Evolutionary conservation across 2,113 vertebrate species (phyloP), one percentile per base, ranked within the genome.

Genomic region (Macrotis lagotis): DNA sequence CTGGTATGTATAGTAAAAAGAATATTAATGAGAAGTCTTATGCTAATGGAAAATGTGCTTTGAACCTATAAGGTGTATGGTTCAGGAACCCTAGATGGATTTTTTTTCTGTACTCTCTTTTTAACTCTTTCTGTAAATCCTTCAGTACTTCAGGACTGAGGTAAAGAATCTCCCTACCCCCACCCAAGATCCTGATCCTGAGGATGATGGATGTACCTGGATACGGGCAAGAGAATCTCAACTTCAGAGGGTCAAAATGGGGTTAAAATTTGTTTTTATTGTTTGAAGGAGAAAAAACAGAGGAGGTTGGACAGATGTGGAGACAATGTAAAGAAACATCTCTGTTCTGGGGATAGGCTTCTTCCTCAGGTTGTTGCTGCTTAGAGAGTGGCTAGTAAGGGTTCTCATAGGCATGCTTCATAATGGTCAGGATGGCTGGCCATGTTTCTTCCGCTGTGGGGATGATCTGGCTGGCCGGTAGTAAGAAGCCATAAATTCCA

Each of bases 391-490:
- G 51, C 98, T 98, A 99, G 97, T 99, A 99, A 0, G 98, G 98
- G 91, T 99, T 97, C 66, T 98, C 98, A 55, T 97, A 96, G 37
- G 98, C 96, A 0, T 99, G 96, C 51, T 98, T 94, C 98, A 99
- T 98, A 97, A 99, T 99, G 96, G 98, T 97, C 97, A 98, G 98
- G 48, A 99, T 97, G 0, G 98, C 99, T 2, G 98, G 96, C 99
- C 99, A 99, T 0, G 98, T 99, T 98, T 99, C 99, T 0, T 99
- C 96, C 53, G 99, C 99, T 0, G 99, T 99, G 94, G 99, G 99
- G 90, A 99, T 25, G 96, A 99, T 99, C 98, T 99, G 99, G 14
- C 95, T 22, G 93, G 99, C 98, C 0, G 99, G 99, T 96, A 99
- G 98, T 92, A 99, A 90, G 98, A 99, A 99, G 9, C 99, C 99